A percentile compares a stretch with the other conserved stretches of the same genome.
phyloP scores from a whole-genome alignment of 2,888 invertebrate species.

The Cryptus viduatorius region DNA sequence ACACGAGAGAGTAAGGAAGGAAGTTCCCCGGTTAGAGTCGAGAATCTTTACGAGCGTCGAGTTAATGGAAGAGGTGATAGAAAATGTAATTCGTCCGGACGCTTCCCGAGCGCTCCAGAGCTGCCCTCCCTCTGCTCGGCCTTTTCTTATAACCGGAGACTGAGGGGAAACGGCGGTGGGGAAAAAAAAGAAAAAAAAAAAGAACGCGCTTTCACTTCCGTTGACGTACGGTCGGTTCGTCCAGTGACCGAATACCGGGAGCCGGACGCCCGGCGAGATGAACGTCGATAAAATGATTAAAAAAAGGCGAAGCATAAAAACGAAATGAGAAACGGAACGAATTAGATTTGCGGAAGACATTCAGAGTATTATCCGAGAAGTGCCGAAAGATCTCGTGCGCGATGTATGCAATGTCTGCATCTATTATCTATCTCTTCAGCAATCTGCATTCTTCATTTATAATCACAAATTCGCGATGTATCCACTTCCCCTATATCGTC shows the following conservation, averaged over 20 bases:
- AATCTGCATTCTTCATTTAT: background rate
- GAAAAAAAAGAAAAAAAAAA: background rate
- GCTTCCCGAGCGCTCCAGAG: slow-evolving; percentile 50
- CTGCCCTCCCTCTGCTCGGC: slow-evolving; percentile 62
- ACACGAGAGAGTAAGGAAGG: slow-evolving; percentile 20
- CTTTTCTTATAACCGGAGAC: slow-evolving; percentile 66
- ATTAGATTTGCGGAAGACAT: slow-evolving; percentile 39
- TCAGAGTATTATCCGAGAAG: background rate
- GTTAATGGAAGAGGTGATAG: slow-evolving; percentile 65
- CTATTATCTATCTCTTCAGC: background rate
- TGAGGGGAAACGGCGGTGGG: slow-evolving; percentile 37
- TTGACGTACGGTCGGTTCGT: slow-evolving; percentile 50
- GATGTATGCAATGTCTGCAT: background rate
- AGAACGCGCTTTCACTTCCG: slow-evolving; percentile 61
- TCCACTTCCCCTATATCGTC: background rate
- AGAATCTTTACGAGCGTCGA: slow-evolving; percentile 58
- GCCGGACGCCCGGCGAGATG: slow-evolving; percentile 44
- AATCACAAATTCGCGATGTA: background rate
- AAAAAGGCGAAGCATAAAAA: slow-evolving; percentile 16
- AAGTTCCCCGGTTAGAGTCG: slow-evolving; percentile 7
- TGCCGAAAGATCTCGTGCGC: background rate
- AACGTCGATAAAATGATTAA: slow-evolving; percentile 60
- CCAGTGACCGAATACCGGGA: slow-evolving; percentile 29
- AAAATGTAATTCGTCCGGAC: slow-evolving; percentile 71
- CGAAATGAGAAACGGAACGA: slow-evolving; percentile 45